These are phyloP conservation scores for Aratinga solstitialis DNA, from an alignment of 2,797 vertebrate species.

Conservation along the genomic window DNA sequence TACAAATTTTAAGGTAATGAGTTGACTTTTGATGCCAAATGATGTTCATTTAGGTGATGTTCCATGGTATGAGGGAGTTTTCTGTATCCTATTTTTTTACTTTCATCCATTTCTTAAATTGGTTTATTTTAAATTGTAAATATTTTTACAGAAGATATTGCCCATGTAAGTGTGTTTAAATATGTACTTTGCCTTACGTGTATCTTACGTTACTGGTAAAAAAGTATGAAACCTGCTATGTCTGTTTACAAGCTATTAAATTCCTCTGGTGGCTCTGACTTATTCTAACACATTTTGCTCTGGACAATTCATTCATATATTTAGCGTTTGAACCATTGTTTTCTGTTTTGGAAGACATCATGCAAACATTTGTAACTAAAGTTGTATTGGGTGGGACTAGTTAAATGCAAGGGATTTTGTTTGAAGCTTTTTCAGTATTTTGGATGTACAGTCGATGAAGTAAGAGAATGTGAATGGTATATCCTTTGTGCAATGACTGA, in stretches of 20 bases:
- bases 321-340: constrained; percentile 49
- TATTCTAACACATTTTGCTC: constrained; percentile 42
- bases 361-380: constrained; percentile 7
- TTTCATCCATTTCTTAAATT: constrained; percentile 70
- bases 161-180: constrained; percentile 75
- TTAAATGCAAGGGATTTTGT: constrained; percentile 40
- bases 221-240: constrained; percentile 63
- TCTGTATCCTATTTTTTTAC: constrained; percentile 72
- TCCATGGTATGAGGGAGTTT: constrained; percentile 70
- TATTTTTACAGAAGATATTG: constrained; percentile 73
- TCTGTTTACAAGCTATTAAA: constrained; percentile 72
- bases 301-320: constrained; percentile 36
- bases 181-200: constrained; percentile 79
- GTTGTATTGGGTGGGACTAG: constrained; percentile 4
- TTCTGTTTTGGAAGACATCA: constrained; percentile 51
- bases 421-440: constrained; percentile 46
- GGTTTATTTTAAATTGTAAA: constrained; percentile 75
- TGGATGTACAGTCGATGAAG: constrained; percentile 46
- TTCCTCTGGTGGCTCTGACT: constrained; percentile 58
- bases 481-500: constrained; percentile 44
- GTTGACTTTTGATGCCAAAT: constrained; percentile 72
- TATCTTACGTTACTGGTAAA: constrained; percentile 74
- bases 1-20: constrained; percentile 69
- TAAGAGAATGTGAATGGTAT: constrained; percentile 39
- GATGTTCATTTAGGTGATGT: constrained; percentile 68